Evolutionary conservation across 2,888 invertebrate species (phyloP), one percentile per base, ranked within the genome.

Genomic region (Aleiodes testaceus): DNA sequence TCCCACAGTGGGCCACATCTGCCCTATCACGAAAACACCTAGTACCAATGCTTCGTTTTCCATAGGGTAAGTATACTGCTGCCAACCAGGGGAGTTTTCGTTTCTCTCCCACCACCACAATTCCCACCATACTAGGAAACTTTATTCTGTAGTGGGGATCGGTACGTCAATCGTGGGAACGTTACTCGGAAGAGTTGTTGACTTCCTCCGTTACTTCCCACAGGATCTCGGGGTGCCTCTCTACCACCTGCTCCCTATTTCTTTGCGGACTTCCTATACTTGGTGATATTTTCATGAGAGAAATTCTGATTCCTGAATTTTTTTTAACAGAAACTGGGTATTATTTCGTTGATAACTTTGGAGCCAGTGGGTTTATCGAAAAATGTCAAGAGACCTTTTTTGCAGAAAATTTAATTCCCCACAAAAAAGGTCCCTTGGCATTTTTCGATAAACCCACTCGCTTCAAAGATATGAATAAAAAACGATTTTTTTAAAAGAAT

Each of bases 1-100:
- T 87, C 87, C 87, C 87, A 87, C 87, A 86, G 84, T 79, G 82
- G 80, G 79, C 82, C 83, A 83, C 87, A 86, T 86, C 86, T 86
- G 87, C 82, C 82, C 81, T 78, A 49, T 75, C 18, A 63, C 22
- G 63, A n/a, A 36, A 68, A 63, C 70, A 52, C 63, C 36, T 64
- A 61, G 63, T 66, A 61, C 36, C 70, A 68, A 70, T 36, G 70
- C 71, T 69, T 66, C 52, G 55, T 66, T 74, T 74, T 69, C 64
- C 49, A 44, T 67, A 26, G 36, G 30, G 59, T 64, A 47, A 67
- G 64, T 52, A 49, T 70, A 70, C 45, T 52, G 16, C 70, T 63
- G 63, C 66, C 44, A 50, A 59, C 18, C 59, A 63, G 30, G 59
- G 67, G 70, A 30, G 49, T 45, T n/a, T 22, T 47, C 36, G 52